Base-by-base conservation (phyloP, 2,113 vertebrate genomes). In the Gulo gulo region DNA sequence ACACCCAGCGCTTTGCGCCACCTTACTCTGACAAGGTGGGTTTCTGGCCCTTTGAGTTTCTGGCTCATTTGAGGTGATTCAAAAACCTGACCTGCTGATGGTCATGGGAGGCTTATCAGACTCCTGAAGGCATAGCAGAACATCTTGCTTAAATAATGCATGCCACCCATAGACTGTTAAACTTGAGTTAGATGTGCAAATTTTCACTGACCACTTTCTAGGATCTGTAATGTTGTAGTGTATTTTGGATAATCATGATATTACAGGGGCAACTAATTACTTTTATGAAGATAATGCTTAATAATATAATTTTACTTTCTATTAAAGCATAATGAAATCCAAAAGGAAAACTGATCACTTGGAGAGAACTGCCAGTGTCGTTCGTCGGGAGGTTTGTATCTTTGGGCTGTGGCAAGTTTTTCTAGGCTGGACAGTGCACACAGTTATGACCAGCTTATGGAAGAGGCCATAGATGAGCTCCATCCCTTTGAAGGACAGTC, bases 301-400 rank as follows among this genome's bases (percentile, higher is more conserved):
- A 31, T 96, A 92, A 97, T 76, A 50, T 98, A 93, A 96, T 69
- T 96, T 99, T 98, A 91, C 96, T 97, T 98, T 97, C 97, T 97
- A 12, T 97, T 98, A 96, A 97, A 99, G 99, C 96, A 98, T 98
- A 91, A 99, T 99, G 99, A 99, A 99, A 87, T 99, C 99, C 87
- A 97, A 98, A 98, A 99, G 98, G 97, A 99, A 99, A 98, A 98
- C 98, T 69, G 99, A 99, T 98, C 99, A 99, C 98, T 98, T 99
- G 47, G 99, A 99, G 96, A 99, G 99, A 98, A 99, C 99, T 15
- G 99, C 99, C 57, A 98, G 96, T 97, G 99, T 99, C 97, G 97
- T 98, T 98, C 99, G 99, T 94, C 99, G 99, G 91, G 99, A 99
- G 99, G 99, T 99, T 96, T 98, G 99, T 99, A 34, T 92, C 31